These are phyloP conservation scores for Pachyrhynchus sulphureomaculatus DNA, from an alignment of 1,140 invertebrate species.

Conservation along the genomic window DNA sequence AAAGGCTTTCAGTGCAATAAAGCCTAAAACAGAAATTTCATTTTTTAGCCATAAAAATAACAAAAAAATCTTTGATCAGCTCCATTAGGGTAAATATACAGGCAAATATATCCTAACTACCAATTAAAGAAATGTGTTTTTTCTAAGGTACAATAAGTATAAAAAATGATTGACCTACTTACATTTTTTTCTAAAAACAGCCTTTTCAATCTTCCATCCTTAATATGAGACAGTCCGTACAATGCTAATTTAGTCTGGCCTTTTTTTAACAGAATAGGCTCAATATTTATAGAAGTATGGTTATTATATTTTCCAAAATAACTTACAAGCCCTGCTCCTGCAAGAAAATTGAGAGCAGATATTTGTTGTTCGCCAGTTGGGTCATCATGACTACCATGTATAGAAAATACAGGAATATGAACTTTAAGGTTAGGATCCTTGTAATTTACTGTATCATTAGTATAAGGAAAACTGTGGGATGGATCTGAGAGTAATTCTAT, in stretches of 20 bases:
- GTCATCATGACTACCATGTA: constrained; percentile 99
- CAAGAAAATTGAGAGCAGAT: constrained; percentile 82
- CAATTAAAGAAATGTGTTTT: no score
- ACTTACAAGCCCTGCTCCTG: constrained; percentile 83
- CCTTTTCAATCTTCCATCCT: constrained; percentile 86
- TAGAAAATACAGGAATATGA: constrained; percentile 90
- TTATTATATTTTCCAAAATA: constrained; percentile 86
- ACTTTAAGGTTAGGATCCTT: constrained; percentile 95
- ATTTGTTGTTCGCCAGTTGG: constrained; percentile 68
- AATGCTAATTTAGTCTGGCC: constrained; percentile 82
- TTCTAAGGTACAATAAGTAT: no score
- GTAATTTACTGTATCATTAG: constrained; percentile 77
- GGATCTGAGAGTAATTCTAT: constrained; percentile 63
- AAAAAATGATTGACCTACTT: no score
- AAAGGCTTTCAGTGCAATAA: no score
- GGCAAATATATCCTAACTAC: no score
- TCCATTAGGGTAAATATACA: no score
- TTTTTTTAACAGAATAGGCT: constrained; percentile 86
- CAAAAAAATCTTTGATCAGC: no score
- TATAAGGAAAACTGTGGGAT: constrained; percentile 53
- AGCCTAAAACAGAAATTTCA: no score
- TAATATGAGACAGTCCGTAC: constrained; percentile 92
- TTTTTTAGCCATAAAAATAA: no score
- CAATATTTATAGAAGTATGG: constrained; percentile 74
- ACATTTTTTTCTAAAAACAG: constrained; percentile 76